Percentiles rank a stretch among this genome's conserved stretches.
Conservation (phyloP, 2,797 vertebrate genomes). For the Pipistrellus kuhlii region DNA sequence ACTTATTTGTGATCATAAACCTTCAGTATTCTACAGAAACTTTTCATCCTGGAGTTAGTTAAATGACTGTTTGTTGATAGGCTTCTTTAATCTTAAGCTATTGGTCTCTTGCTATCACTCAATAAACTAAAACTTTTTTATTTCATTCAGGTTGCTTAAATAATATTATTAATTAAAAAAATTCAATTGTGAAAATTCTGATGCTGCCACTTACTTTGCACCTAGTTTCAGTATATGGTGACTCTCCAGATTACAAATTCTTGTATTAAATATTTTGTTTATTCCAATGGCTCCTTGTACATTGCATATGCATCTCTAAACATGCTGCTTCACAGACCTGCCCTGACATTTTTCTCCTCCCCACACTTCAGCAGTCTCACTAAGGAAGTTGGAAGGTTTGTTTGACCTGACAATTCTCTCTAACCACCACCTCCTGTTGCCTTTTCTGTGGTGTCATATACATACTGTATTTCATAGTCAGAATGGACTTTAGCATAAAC, state of each 20-base stretch:
- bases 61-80: neutral
- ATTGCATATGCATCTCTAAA: neutral
- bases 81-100: neutral
- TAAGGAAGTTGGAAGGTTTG: neutral
- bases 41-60: conserved; percentile 9
- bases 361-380: neutral
- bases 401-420: neutral
- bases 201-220: neutral
- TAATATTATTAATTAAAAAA: neutral
- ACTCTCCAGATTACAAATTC: neutral
- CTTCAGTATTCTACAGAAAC: conserved; percentile 28
- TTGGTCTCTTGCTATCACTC: neutral
- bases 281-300: neutral
- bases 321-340: neutral
- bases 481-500: conserved; percentile 43
- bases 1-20: neutral
- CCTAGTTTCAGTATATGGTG: neutral
- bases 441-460: neutral
- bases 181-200: neutral
- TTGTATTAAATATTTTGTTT: conserved; percentile 35
- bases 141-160: conserved; percentile 56
- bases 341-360: neutral
- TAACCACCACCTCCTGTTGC: neutral
- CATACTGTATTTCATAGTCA: neutral
- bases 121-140: conserved; percentile 12